Evolutionary conservation across 2,113 vertebrate genomes (phyloP), one percentile per base, ranked within the genome.

Genomic region (Gymnocephalus cernua): DNA sequence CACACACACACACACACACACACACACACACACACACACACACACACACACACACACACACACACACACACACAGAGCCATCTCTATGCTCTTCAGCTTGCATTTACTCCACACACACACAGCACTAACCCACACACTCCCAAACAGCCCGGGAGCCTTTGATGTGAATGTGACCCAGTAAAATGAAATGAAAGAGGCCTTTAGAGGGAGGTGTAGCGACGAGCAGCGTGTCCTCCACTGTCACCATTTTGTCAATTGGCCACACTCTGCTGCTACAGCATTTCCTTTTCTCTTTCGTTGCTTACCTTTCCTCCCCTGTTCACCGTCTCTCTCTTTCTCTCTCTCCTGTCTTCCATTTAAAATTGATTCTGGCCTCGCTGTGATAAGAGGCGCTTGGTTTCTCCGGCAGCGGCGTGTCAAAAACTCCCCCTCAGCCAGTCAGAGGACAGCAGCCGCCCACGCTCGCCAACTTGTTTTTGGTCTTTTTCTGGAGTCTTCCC

Each of bases 91-190:
- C 35, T 79, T 82, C 74, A 2, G n/a, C 50, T 78, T 18, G 38
- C 61, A 78, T 79, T 81, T 50, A 25, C 38, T 70, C 32, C 69
- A 68, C 64, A 59, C 80, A 59, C 80, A 61, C 62, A 62, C 35
- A 25, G 16, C 48, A 14, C 68, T 23, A 71, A 44, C 84, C 66
- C 77, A 83, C 85, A 64, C 83, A 21, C 74, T 68, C 59, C 64
- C 64, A 32, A 54, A 77, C 83, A 79, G 23, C 66, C 67, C 54
- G 61, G 32, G 68, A 65, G 47, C 5, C 87, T 87, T 79, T 91
- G 80, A 88, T 84, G 84, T 85, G 74, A 66, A 77, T 53, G 70
- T 59, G 67, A 80, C 79, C 76, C 82, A 83, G 80, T 79, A 86
- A 74, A 79, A 74, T 56, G 74, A 57, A 82, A 77, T 77, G 75